Conservation (phyloP, 2,113 vertebrate species). For the Herpetotheres cachinnans region DNA sequence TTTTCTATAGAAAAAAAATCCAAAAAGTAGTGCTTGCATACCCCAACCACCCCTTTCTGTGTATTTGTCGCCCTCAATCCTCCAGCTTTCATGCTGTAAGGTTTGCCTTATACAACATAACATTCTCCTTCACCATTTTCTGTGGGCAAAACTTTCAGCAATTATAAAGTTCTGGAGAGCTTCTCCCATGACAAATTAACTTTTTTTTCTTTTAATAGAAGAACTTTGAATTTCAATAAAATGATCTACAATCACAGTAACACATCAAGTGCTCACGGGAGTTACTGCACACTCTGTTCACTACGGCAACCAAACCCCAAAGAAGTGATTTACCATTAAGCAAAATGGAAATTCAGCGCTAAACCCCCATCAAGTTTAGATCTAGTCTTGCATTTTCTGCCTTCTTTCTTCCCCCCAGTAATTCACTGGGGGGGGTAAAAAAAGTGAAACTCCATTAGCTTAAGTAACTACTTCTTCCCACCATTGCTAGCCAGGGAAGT, state of each 20-base stretch:
- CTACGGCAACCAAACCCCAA: background rate
- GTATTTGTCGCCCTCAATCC: background rate
- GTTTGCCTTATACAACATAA: background rate
- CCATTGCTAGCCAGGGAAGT: background rate
- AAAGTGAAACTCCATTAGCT: background rate
- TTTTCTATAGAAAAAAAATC: background rate
- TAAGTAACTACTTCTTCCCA: background rate
- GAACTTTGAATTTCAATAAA: background rate
- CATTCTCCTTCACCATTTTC: background rate
- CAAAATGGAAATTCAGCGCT: background rate
- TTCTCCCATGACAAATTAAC: background rate
- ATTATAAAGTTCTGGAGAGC: background rate
- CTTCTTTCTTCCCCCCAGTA: background rate
- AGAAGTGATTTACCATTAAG: background rate
- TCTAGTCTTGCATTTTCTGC: background rate
- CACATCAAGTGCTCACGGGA: background rate
- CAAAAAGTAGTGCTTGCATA: background rate
- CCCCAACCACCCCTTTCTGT: rapidly evolving
- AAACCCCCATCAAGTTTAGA: background rate
- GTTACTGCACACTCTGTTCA: background rate
- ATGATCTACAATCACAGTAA: background rate
- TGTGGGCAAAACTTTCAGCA: background rate
- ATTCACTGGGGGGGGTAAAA: background rate
- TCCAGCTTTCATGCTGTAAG: background rate
- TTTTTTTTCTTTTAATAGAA: background rate